phyloP scores from a whole-genome alignment of 2,888 invertebrate genomes.

The Tetragnatha montana region DNA sequence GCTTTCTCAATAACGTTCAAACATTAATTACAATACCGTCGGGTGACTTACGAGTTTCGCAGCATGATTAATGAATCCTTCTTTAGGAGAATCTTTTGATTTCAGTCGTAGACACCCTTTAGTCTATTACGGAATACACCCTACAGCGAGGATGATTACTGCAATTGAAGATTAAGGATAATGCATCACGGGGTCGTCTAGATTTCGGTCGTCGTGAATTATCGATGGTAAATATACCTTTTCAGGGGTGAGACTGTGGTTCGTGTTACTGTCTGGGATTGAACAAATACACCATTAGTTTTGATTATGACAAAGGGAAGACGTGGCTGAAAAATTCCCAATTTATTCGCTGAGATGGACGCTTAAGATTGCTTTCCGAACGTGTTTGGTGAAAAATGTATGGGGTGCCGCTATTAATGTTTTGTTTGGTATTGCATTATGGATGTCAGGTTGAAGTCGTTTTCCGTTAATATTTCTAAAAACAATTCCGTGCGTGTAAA shows the following conservation, averaged over 20 bases:
- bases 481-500: no score
- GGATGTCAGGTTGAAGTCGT: no score
- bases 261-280: background rate
- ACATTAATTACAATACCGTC: background rate
- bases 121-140: slow-evolving; percentile 26
- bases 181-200: slow-evolving; percentile 15
- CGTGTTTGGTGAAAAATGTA: no score
- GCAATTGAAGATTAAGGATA: slow-evolving; percentile 19
- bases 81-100: slow-evolving; percentile 20
- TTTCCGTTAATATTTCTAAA: no score
- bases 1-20: slow-evolving; percentile 2
- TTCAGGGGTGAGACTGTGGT: slow-evolving; percentile 9
- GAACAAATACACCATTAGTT: background rate
- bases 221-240: slow-evolving; percentile 22
- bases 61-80: slow-evolving; percentile 37
- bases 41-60: background rate
- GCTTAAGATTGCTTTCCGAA: no score
- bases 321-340: background rate
- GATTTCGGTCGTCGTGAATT: slow-evolving; percentile 32
- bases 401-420: no score
- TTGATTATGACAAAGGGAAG: slow-evolving; percentile 1
- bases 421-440: no score
- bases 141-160: slow-evolving; percentile 12
- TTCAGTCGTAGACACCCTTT: slow-evolving; percentile 33
- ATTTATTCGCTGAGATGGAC: background rate